Evolutionary conservation across 1,140 invertebrate genomes (phyloP), one percentile per base, ranked within the genome.

Genomic region (Sesamia nonagrioides): DNA sequence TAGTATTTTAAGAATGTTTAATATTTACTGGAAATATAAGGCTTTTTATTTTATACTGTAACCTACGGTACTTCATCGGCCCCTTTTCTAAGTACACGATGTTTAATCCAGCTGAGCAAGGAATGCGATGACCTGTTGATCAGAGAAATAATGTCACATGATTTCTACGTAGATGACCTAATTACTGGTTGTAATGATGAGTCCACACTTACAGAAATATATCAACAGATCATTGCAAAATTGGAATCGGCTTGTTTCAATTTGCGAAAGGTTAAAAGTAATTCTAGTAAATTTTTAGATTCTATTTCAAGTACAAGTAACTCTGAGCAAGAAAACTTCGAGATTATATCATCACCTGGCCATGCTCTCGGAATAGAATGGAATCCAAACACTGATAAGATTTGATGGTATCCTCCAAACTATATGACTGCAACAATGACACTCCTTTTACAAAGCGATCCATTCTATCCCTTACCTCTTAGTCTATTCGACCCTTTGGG

Each of bases 321-420:
- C 27, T 18, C 0, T 66, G 6, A 66, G 0, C 61, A 66, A 45
- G 61, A 66, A 0, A 66, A 66, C 7, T 66, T 66, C 9, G 45
- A 45, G 8, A 66, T 66, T 2, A 66, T 66, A 0, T 42, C 61
- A 18, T 40, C 61, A 9, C 61, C 35, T 1, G 18, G 37, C 7
- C 61, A 66, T 66, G 61, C 61, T 3, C 6, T 66, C 6, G 61
- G 61, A 18, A 45, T 66, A 42, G 61, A 66, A 66, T 66, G 61
- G 61, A 66, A 66, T 33, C 61, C 61, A 2, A 42, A 66, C 8
- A 66, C 37, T 66, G 61, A 66, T 18, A 17, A 66, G 0, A 66
- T 11, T 5, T 66, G 0, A 42, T 42, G 3, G 61, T 66, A 5
- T 45, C 61, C 6, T 66, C 61, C 2, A 66, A 66, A 42, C 3